Conservation (phyloP, 23 tunicate species). For the Trididemnum nubilum region DNA sequence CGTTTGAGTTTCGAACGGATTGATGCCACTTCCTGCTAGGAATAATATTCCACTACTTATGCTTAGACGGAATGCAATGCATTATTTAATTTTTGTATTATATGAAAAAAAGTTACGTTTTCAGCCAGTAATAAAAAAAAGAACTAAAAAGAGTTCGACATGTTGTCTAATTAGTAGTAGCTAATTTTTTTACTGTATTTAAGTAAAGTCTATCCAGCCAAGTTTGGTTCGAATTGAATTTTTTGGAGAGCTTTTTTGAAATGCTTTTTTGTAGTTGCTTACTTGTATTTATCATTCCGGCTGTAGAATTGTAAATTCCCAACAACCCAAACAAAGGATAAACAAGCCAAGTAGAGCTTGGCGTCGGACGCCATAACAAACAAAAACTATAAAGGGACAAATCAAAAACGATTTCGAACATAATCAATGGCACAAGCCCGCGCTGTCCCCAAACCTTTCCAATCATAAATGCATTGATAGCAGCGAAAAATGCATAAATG, state of each 20-base stretch:
- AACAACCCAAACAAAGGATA: conserved; percentile 29
- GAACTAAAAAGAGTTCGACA: no score
- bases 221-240: no score
- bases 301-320: conserved; percentile 20
- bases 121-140: background rate
- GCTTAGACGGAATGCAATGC: no score
- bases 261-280: background rate
- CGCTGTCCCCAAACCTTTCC: conserved; percentile 16
- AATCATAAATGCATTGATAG: background rate
- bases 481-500: conserved; percentile 2
- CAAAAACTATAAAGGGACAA: conserved; percentile 23
- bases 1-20: no score
- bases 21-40: no score
- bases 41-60: no score
- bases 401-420: conserved; percentile 24
- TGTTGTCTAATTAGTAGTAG: no score
- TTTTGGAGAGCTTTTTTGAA: no score
- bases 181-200: no score
- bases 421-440: conserved; percentile 11
- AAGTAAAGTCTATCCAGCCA: no score
- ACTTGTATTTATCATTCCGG: background rate
- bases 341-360: conserved; percentile 18
- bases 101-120: no score
- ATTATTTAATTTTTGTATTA: no score
- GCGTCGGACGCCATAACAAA: conserved; percentile 60